Evolutionary conservation across 2,797 vertebrate species (phyloP).

Genomic region (Neoniphon sammara): DNA sequence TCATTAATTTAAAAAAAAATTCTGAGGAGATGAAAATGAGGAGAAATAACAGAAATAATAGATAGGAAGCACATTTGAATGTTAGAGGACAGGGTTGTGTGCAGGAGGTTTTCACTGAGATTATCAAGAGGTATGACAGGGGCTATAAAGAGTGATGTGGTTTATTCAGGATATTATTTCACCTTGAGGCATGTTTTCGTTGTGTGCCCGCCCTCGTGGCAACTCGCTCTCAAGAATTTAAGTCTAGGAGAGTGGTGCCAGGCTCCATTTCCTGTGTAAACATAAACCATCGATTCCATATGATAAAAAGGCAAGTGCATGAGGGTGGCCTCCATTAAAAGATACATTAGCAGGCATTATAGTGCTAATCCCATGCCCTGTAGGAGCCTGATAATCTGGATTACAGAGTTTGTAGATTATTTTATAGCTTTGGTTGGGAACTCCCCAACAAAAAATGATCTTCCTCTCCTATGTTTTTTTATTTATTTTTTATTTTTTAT

Average conservation of each 20-base stretch:
- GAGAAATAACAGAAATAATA: no score
- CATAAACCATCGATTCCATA: slow-evolving; percentile 59
- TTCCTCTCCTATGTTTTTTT: no score
- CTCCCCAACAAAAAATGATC: slow-evolving; percentile 25
- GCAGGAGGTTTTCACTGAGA: slow-evolving; percentile 39
- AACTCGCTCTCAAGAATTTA: slow-evolving; percentile 22
- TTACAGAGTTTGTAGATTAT: slow-evolving; percentile 71
- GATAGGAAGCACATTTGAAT: slow-evolving; percentile 16
- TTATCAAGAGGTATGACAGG: slow-evolving; percentile 38
- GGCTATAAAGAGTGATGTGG: slow-evolving; percentile 27
- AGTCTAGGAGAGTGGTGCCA: slow-evolving; percentile 11
- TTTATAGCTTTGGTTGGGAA: slow-evolving; percentile 54
- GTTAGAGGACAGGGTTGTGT: slow-evolving; percentile 17
- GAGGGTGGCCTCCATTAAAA: slow-evolving; percentile 71
- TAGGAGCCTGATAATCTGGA: slow-evolving; percentile 77
- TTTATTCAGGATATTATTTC: slow-evolving; percentile 29
- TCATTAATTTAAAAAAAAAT: no score
- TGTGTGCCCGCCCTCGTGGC: slow-evolving; percentile 24
- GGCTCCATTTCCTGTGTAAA: slow-evolving; percentile 37
- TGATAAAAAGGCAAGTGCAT: slow-evolving; percentile 42
- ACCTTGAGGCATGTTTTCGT: slow-evolving; percentile 29
- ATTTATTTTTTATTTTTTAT: no score
- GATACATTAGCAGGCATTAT: slow-evolving; percentile 79
- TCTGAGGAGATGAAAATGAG: no score
- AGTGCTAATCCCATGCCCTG: slow-evolving; percentile 74